Evolutionary conservation across 37 sponge, comb jelly and placozoan species (phyloP).

Genomic region (Hormiphora californensis): DNA sequence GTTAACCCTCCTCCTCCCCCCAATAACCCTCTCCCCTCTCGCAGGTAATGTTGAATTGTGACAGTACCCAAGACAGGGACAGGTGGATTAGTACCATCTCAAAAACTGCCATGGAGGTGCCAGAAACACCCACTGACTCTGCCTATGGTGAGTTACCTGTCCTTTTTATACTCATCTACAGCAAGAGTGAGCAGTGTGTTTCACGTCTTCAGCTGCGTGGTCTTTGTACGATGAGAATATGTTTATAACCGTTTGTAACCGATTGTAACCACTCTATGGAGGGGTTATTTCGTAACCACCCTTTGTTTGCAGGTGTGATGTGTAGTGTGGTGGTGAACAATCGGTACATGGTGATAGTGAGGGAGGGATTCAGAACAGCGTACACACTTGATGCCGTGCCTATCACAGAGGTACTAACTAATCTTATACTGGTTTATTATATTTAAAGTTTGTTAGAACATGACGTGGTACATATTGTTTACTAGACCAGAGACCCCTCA

Average conservation of each 20-base stretch:
- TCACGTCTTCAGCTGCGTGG: too few relatives aligned
- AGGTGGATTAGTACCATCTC: slow-evolving; percentile 23
- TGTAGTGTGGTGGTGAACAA: background rate
- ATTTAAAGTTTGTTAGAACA: too few relatives aligned
- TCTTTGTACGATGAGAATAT: too few relatives aligned
- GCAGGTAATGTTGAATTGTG: slow-evolving; percentile 46
- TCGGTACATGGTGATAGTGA: background rate
- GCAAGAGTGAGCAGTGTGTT: too few relatives aligned
- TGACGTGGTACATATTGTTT: too few relatives aligned
- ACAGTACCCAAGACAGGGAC: background rate
- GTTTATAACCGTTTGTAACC: too few relatives aligned
- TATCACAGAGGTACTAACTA: background rate
- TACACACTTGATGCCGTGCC: background rate
- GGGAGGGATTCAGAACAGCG: slow-evolving; percentile 23
- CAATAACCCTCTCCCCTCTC: too few relatives aligned
- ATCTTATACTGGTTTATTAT: too few relatives aligned
- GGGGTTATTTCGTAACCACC: background rate
- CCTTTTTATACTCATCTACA: too few relatives aligned
- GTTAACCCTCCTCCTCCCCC: too few relatives aligned
- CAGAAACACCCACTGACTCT: background rate
- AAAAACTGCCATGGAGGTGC: slow-evolving; percentile 49
- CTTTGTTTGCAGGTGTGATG: background rate
- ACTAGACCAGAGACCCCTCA: too few relatives aligned
- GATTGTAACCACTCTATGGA: too few relatives aligned
- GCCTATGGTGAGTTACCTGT: slow-evolving; percentile 1